These are phyloP conservation scores for Onychomys torridus DNA, from an alignment of 2,797 vertebrate genomes.

Conservation along the genomic window DNA sequence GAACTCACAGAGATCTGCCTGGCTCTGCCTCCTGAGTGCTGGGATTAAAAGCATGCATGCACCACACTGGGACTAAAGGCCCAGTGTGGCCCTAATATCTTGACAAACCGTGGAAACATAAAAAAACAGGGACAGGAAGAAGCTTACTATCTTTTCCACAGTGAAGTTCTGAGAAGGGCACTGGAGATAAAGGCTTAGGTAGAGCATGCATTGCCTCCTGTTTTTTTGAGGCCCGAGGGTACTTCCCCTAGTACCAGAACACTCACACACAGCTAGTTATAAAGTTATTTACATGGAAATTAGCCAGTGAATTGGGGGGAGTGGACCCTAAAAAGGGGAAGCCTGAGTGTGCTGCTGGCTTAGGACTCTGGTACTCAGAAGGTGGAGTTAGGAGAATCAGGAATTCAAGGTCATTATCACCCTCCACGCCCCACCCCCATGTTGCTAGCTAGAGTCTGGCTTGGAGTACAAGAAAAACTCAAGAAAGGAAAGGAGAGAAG, in stretches of 20 bases:
- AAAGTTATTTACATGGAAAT: constrained; percentile 1
- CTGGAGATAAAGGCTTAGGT: background rate
- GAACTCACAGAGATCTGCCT: no score
- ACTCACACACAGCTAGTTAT: background rate
- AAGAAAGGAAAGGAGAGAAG: background rate
- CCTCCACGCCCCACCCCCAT: background rate
- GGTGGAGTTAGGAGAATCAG: background rate
- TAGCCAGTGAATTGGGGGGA: background rate
- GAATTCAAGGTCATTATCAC: background rate
- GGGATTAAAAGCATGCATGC: background rate
- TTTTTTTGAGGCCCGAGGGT: background rate
- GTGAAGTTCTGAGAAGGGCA: background rate
- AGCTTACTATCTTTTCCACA: background rate
- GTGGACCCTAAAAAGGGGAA: background rate
- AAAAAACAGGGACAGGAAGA: background rate
- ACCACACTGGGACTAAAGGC: no score
- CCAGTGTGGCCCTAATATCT: background rate
- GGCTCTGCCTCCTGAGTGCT: background rate
- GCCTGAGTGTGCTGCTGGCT: background rate
- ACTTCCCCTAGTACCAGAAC: background rate
- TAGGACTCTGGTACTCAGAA: background rate
- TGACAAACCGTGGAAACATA: constrained; percentile 16
- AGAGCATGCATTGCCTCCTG: no score
- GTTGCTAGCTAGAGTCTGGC: background rate
- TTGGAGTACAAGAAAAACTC: background rate